phyloP scores from a whole-genome alignment of 2,888 invertebrate genomes.

The Eledona agricola region DNA sequence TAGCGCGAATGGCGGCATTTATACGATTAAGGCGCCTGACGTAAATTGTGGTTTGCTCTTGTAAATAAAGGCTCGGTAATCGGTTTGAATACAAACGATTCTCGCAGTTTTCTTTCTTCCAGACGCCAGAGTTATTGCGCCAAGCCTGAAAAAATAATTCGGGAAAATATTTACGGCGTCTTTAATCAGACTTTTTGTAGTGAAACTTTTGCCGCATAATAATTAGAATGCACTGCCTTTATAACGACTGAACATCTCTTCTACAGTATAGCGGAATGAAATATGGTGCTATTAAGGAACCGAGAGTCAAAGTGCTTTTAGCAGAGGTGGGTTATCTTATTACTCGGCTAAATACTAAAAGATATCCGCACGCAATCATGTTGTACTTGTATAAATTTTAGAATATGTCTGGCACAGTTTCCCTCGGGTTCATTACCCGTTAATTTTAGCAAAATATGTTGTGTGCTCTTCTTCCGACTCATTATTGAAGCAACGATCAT shows the following conservation, averaged over 20 bases:
- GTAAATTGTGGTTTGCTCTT: conserved; percentile 6
- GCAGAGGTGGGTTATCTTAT: conserved; percentile 39
- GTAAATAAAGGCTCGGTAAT: conserved; percentile 5
- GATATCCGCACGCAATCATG: conserved; percentile 37
- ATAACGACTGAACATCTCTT: conserved; percentile 37
- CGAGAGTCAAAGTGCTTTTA: conserved; percentile 42
- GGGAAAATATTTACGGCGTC: conserved; percentile 29
- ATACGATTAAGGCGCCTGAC: conserved; percentile 7
- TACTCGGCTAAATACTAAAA: conserved; percentile 35
- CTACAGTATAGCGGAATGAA: conserved; percentile 34
- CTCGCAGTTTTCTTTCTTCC: neutral
- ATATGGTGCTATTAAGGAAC: conserved; percentile 37
- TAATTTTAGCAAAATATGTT: conserved; percentile 3
- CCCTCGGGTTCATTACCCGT: no score
- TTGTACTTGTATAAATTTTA: conserved; percentile 32
- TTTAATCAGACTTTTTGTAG: conserved; percentile 22
- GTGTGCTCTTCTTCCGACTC: no score
- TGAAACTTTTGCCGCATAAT: conserved; percentile 33
- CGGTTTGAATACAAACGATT: conserved; percentile 11
- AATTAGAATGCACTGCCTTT: conserved; percentile 40
- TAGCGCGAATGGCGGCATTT: neutral
- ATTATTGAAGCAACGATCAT: no score
- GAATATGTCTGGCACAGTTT: no score
- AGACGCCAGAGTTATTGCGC: conserved; percentile 5
- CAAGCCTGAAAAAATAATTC: conserved; percentile 7